Conservation (phyloP, 2,888 invertebrate species). For the Achlya flavicornis region DNA sequence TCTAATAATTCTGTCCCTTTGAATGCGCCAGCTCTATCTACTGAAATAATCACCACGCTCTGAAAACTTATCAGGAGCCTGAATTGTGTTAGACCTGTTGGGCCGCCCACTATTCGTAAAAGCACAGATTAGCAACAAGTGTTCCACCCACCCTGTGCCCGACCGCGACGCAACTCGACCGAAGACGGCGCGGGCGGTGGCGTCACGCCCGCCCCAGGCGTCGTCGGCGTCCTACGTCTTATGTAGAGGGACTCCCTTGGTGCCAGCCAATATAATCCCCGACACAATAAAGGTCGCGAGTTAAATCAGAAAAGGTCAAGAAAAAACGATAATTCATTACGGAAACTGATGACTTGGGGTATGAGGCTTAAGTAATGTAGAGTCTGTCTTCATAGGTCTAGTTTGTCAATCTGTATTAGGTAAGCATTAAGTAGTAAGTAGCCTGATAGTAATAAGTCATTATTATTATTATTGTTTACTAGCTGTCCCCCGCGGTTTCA, state of each 20-base stretch:
- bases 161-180: slow-evolving; percentile 11
- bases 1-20: background rate
- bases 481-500: too few species aligned
- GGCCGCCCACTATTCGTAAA: background rate
- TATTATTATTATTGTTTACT: too few species aligned
- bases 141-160: slow-evolving; percentile 17
- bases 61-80: background rate
- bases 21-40: background rate
- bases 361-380: too few species aligned
- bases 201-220: slow-evolving; percentile 10
- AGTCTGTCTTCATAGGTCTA: too few species aligned
- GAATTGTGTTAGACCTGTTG: slow-evolving; percentile 27
- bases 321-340: too few species aligned
- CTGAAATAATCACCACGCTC: background rate
- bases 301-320: background rate
- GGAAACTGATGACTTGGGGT: too few species aligned
- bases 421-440: too few species aligned
- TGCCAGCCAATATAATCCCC: background rate
- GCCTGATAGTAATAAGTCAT: too few species aligned
- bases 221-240: background rate
- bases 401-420: too few species aligned
- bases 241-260: background rate
- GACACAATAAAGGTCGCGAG: background rate
- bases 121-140: slow-evolving; percentile 34
- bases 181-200: too few species aligned